phyloP scores from a whole-genome alignment of 23 tunicate genomes.

The Trididemnum miniatum region DNA sequence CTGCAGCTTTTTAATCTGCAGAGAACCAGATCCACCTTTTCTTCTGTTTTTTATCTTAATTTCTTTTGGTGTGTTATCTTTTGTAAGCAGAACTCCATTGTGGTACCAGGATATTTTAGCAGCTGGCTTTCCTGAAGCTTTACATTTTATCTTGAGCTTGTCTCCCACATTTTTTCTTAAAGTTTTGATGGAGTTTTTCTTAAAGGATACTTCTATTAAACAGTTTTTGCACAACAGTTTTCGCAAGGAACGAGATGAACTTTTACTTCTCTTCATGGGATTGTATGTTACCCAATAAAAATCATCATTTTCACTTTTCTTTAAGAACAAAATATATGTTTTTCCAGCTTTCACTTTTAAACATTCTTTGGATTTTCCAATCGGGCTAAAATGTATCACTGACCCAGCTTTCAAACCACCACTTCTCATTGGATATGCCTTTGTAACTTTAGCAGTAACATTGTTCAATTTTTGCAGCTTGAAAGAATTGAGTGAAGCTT shows the following conservation, averaged over 20 bases:
- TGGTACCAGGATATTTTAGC: slow-evolving; percentile 9
- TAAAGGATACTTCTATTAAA: slow-evolving; percentile 3
- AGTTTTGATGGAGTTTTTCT: neutral
- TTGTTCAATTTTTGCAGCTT: neutral
- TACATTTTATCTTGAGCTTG: slow-evolving; percentile 13
- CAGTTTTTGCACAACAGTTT: slow-evolving; percentile 30
- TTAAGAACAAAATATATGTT: neutral
- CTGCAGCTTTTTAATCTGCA: neutral
- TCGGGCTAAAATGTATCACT: slow-evolving; percentile 6
- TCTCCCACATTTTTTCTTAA: neutral
- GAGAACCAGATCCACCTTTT: slow-evolving; percentile 1
- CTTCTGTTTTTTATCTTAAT: slow-evolving; percentile 9
- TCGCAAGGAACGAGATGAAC: neutral
- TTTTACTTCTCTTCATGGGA: slow-evolving; percentile 4
- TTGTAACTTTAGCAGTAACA: slow-evolving; percentile 2
- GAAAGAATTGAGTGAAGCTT: neutral
- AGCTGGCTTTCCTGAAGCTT: slow-evolving; percentile 19
- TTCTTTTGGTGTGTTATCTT: slow-evolving; percentile 12
- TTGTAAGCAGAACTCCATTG: neutral
- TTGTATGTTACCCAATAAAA: slow-evolving; percentile 10
- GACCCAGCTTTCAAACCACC: slow-evolving; percentile 1
- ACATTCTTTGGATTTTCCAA: slow-evolving; percentile 15
- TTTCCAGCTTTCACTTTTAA: neutral
- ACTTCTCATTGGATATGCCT: neutral
- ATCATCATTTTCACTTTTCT: neutral